These are phyloP conservation scores for Penaeus indicus DNA, from an alignment of 1,140 invertebrate genomes.

Conservation along the genomic window DNA sequence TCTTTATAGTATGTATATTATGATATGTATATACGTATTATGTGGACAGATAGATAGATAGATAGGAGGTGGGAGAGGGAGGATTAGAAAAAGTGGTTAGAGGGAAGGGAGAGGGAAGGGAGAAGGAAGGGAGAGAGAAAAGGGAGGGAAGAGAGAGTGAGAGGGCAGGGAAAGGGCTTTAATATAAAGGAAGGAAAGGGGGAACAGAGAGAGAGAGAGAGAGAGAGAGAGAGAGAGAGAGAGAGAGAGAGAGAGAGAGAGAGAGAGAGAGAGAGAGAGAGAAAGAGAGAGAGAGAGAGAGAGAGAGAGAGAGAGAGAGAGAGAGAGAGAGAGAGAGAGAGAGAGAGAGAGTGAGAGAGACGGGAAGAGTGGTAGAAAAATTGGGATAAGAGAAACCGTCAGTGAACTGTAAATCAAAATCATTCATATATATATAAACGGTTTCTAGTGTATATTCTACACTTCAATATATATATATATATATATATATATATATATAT, in stretches of 20 bases:
- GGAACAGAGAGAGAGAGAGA: neutral
- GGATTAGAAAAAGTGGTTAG: neutral
- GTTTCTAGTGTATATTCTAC: too few relatives aligned
- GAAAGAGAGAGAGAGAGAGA: neutral
- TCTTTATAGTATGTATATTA: conserved; percentile 30
- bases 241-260: conserved; percentile 38
- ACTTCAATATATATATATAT: too few relatives aligned
- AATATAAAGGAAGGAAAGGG: neutral
- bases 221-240: conserved; percentile 49
- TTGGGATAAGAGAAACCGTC: conserved; percentile 1
- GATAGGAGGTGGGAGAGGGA: neutral
- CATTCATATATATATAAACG: too few relatives aligned
- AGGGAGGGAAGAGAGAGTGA: neutral
- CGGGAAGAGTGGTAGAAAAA: neutral
- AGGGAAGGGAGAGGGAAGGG: neutral
- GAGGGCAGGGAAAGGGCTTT: too few relatives aligned
- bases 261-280: conserved; percentile 1
- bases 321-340: conserved; percentile 23
- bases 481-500: too few relatives aligned
- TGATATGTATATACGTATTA: neutral
- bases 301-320: neutral
- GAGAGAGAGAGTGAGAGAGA: neutral
- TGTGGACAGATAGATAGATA: neutral
- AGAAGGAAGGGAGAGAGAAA: conserved; percentile 19
- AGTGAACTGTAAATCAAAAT: neutral